Conservation (phyloP, 2,113 vertebrate genomes). For the Aix galericulata region DNA sequence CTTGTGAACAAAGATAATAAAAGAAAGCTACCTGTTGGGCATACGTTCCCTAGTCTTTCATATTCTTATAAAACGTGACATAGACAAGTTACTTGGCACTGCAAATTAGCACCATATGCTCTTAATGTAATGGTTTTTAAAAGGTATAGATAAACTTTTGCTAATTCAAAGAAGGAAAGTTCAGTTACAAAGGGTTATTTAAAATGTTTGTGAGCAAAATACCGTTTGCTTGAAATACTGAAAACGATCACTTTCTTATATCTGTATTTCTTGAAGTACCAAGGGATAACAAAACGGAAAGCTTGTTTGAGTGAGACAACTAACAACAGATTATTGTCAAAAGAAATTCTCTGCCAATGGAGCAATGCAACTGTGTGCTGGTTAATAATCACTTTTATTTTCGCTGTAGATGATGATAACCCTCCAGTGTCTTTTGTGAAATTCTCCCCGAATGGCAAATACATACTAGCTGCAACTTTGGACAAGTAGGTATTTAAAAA, state of each 20-base stretch:
- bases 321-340: neutral
- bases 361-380: neutral
- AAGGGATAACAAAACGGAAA: neutral
- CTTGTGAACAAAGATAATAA: neutral
- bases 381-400: neutral
- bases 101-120: neutral
- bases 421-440: conserved; percentile 98
- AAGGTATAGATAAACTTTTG: rapidly evolving
- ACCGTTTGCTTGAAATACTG: neutral
- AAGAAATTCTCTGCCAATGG: neutral
- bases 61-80: neutral
- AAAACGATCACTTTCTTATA: neutral
- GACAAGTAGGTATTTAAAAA: conserved; percentile 87
- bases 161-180: neutral
- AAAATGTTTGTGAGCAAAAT: neutral
- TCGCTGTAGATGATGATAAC: conserved; percentile 91
- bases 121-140: neutral
- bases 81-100: neutral
- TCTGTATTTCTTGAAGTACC: neutral
- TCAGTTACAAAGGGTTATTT: neutral
- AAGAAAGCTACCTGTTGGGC: neutral
- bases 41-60: neutral
- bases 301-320: neutral
- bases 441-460: conserved; percentile 98
- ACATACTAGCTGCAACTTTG: conserved; percentile 96